Conservation (phyloP, 2,888 invertebrate genomes). For the Allophyes oxyacanthae region DNA sequence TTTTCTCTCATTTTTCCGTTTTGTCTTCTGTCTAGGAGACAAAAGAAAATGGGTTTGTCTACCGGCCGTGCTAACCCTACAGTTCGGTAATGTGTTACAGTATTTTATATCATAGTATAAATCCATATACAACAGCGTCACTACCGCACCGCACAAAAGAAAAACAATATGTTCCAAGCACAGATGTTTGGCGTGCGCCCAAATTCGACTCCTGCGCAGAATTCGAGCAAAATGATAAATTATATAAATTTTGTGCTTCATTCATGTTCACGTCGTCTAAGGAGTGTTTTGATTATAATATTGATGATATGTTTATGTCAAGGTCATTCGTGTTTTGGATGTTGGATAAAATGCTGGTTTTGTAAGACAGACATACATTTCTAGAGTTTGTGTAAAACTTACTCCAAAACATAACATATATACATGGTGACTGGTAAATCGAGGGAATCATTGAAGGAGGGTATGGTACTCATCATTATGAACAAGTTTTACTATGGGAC, state of each 20-base stretch:
- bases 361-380: too few species aligned
- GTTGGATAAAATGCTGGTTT: neutral
- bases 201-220: slow-evolving; percentile 38
- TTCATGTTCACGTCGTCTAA: slow-evolving; percentile 37
- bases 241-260: slow-evolving; percentile 40
- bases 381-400: too few species aligned
- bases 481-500: too few species aligned
- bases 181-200: slow-evolving; percentile 39
- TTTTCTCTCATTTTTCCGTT: too few species aligned
- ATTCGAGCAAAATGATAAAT: slow-evolving; percentile 38
- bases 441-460: too few species aligned
- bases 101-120: slow-evolving; percentile 29
- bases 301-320: slow-evolving; percentile 19
- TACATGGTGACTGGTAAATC: too few species aligned
- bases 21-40: too few species aligned
- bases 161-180: slow-evolving; percentile 14
- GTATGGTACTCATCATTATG: too few species aligned
- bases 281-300: slow-evolving; percentile 30
- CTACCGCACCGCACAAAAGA: slow-evolving; percentile 41
- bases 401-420: too few species aligned
- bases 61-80: too few species aligned
- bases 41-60: too few species aligned
- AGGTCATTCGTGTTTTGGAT: slow-evolving; percentile 25
- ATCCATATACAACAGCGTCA: slow-evolving; percentile 29
- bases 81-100: too few species aligned